Evolutionary conservation across 2,888 invertebrate species (phyloP).

Genomic region (Sialis fuliginosa): DNA sequence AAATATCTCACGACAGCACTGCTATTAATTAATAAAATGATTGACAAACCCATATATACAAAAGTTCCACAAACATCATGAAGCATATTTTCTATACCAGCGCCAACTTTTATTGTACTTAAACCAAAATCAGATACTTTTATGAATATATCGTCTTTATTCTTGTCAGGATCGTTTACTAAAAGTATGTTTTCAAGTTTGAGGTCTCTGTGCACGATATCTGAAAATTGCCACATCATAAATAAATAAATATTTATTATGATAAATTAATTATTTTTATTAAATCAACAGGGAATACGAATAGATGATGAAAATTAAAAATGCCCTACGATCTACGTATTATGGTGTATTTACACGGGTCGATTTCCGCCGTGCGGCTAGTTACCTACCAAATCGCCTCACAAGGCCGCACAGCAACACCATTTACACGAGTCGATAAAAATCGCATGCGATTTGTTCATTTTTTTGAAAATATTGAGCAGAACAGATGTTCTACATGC

Average conservation of each 20-base stretch:
- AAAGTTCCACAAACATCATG: slow-evolving; percentile 36
- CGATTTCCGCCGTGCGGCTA: too few relatives aligned
- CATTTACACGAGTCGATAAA: too few relatives aligned
- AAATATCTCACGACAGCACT: neutral
- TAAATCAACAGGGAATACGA: neutral
- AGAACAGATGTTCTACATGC: too few relatives aligned
- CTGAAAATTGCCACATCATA: slow-evolving; percentile 14
- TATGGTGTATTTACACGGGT: too few relatives aligned
- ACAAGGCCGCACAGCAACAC: too few relatives aligned
- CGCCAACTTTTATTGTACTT: slow-evolving; percentile 30
- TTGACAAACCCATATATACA: slow-evolving; percentile 31
- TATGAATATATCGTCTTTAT: slow-evolving; percentile 27
- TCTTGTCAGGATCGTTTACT: slow-evolving; percentile 27
- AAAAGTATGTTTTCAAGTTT: slow-evolving; percentile 31
- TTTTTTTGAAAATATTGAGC: too few relatives aligned
- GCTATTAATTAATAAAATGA: neutral
- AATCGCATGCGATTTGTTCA: too few relatives aligned
- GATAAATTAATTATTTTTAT: neutral
- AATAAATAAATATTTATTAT: neutral
- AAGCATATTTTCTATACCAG: slow-evolving; percentile 31
- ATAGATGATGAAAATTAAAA: neutral
- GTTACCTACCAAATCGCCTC: too few relatives aligned
- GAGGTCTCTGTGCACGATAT: slow-evolving; percentile 29
- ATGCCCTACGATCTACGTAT: too few relatives aligned
- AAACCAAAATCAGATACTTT: slow-evolving; percentile 40